phyloP scores from a whole-genome alignment of 2,888 invertebrate species.

The Harpalus rubripes region DNA sequence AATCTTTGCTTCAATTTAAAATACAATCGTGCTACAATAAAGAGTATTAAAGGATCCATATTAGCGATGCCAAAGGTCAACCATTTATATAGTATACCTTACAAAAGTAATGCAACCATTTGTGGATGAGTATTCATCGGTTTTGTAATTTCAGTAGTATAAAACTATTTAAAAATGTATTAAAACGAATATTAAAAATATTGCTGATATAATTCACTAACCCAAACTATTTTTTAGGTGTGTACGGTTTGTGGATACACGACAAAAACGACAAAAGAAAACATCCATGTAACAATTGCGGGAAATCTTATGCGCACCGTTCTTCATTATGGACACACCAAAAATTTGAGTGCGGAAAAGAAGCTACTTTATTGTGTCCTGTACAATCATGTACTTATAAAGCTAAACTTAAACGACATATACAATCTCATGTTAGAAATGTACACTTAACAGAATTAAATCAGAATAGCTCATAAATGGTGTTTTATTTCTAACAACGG shows the following conservation, averaged over 20 bases:
- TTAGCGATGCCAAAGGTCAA: too few species aligned
- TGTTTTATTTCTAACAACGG: background rate
- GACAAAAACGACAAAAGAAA: background rate
- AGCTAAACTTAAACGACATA: constrained; percentile 70
- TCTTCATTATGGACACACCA: constrained; percentile 70
- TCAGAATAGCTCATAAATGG: background rate
- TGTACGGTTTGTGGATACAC: background rate
- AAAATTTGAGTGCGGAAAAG: constrained; percentile 76
- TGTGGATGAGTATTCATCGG: too few species aligned
- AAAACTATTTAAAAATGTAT: too few species aligned
- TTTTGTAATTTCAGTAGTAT: too few species aligned
- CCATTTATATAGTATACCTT: too few species aligned
- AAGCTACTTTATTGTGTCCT: constrained; percentile 75
- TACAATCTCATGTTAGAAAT: constrained; percentile 33
- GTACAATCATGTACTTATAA: constrained; percentile 72
- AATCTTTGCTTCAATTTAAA: too few species aligned
- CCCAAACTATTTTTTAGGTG: constrained; percentile 21
- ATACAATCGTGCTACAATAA: too few species aligned
- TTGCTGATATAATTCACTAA: constrained; percentile 3
- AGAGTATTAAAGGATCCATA: too few species aligned
- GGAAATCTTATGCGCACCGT: constrained; percentile 42
- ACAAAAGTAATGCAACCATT: too few species aligned
- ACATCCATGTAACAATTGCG: constrained; percentile 38
- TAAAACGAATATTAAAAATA: background rate
- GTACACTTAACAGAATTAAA: background rate